Evolutionary conservation across 2,888 invertebrate genomes (phyloP).

Genomic region (Drosophila anomelani): DNA sequence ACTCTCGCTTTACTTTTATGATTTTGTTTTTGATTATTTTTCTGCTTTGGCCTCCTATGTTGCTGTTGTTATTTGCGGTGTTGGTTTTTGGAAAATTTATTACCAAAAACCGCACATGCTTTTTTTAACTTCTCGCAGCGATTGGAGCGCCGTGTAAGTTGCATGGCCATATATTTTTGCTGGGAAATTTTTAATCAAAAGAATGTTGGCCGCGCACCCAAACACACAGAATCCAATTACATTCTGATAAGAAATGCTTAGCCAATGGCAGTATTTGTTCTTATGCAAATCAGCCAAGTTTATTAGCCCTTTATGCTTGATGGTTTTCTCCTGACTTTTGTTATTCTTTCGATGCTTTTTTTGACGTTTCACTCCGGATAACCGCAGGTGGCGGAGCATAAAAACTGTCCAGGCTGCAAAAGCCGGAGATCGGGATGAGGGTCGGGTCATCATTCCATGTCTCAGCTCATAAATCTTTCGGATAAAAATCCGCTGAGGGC

Average conservation of each 20-base stretch:
- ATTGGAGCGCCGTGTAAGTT: conserved; percentile 27
- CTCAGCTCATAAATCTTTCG: conserved; percentile 75
- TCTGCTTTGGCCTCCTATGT: conserved; percentile 6
- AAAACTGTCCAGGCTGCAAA: conserved; percentile 72
- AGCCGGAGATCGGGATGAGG: conserved; percentile 38
- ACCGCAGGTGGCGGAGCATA: conserved; percentile 78
- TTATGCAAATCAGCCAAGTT: conserved; percentile 75
- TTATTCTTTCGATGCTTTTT: conserved; percentile 1
- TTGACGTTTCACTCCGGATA: conserved; percentile 33
- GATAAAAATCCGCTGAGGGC: conserved; percentile 67
- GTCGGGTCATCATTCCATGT: conserved; percentile 77
- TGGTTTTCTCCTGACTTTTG: conserved; percentile 23
- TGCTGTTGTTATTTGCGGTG: conserved; percentile 36
- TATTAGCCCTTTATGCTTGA: conserved; percentile 73
- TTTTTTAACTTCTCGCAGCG: conserved; percentile 44
- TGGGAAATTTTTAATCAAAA: conserved; percentile 70
- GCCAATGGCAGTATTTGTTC: conserved; percentile 60
- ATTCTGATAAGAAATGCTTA: conserved; percentile 66
- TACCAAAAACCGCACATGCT: conserved; percentile 50
- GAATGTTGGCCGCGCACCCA: conserved; percentile 45
- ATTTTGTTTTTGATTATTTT: conserved; percentile 23
- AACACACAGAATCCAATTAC: conserved; percentile 69
- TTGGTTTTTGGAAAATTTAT: conserved; percentile 62
- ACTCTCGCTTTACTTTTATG: conserved; percentile 2
- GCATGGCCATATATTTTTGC: conserved; percentile 37